Percentiles rank a stretch among this genome's conserved stretches.
Conservation (phyloP, 2,888 invertebrate species). For the Omphaloscelis lunosa region DNA sequence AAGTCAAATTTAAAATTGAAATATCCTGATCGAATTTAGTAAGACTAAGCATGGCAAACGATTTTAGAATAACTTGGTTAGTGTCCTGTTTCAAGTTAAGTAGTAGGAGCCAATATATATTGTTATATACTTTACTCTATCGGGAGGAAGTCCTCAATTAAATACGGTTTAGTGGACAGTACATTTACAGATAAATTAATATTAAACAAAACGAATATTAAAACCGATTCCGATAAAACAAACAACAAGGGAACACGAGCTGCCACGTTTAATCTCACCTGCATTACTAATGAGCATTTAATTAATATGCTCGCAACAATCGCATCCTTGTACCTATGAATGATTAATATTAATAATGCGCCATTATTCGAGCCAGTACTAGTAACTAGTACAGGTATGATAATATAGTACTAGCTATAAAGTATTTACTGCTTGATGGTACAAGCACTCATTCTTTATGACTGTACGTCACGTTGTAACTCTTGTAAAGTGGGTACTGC, state of each 20-base stretch:
- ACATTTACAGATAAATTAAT: neutral
- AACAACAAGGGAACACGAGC: conserved; percentile 42
- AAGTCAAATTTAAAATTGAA: too few species aligned
- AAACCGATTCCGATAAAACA: conserved; percentile 39
- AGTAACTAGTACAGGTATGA: conserved; percentile 39
- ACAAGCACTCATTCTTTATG: neutral
- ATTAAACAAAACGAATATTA: conserved; percentile 26
- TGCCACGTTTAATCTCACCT: conserved; percentile 48
- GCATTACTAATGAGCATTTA: conserved; percentile 62
- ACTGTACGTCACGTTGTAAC: neutral
- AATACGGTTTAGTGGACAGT: neutral
- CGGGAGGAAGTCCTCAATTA: neutral
- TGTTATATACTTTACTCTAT: neutral
- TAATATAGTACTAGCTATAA: conserved; percentile 43
- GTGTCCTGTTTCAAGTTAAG: neutral
- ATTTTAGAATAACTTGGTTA: neutral
- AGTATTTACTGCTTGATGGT: conserved; percentile 11
- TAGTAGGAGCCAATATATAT: neutral
- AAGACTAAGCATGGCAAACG: neutral
- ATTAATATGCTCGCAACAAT: conserved; percentile 66
- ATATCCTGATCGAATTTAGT: neutral
- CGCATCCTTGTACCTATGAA: conserved; percentile 56
- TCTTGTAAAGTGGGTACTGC: neutral
- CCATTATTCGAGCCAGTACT: conserved; percentile 43
- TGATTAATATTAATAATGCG: conserved; percentile 63